Conservation (phyloP, 2,888 invertebrate species). For the Pilophorus perplexus region DNA sequence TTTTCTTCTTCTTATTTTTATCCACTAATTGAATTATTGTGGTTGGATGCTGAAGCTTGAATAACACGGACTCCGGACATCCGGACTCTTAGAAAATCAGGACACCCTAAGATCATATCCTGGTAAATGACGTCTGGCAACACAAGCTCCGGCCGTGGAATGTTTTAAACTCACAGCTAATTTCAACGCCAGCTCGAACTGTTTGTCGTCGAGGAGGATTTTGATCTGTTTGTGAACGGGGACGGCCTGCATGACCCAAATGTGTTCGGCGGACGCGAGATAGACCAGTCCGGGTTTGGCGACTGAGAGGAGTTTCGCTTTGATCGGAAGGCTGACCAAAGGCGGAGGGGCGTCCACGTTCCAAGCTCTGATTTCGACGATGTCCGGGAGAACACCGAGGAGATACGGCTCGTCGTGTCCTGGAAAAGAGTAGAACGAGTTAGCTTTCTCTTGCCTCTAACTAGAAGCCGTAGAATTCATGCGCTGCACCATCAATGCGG, state of each 20-base stretch:
- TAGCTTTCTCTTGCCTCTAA: no score
- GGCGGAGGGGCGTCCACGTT: slow-evolving; percentile 70
- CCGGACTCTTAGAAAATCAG: no score
- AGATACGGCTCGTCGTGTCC: slow-evolving; percentile 94
- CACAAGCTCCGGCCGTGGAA: no score
- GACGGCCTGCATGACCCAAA: slow-evolving; percentile 82
- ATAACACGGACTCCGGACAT: no score
- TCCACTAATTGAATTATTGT: no score
- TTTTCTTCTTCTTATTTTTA: no score
- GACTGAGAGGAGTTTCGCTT: slow-evolving; percentile 61
- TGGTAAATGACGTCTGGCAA: no score
- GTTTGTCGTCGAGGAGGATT: slow-evolving; percentile 80
- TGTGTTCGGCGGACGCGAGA: slow-evolving; percentile 80
- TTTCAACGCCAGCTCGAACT: slow-evolving; percentile 90
- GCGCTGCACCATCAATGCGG: no score
- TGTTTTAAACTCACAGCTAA: slow-evolving; percentile 71
- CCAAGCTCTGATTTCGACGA: slow-evolving; percentile 76
- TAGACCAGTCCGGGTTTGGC: slow-evolving; percentile 63
- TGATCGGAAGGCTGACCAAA: slow-evolving; percentile 77
- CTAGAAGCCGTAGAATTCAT: no score
- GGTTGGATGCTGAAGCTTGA: no score
- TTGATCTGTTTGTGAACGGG: slow-evolving; percentile 81
- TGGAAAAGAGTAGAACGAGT: slow-evolving; percentile 53
- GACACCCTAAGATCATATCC: no score
- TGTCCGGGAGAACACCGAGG: slow-evolving; percentile 77